Percentiles rank a stretch among this genome's conserved stretches.
These are phyloP conservation scores for Drosophila triauraria DNA, from an alignment of 1,140 invertebrate species.

Conservation along the genomic window DNA sequence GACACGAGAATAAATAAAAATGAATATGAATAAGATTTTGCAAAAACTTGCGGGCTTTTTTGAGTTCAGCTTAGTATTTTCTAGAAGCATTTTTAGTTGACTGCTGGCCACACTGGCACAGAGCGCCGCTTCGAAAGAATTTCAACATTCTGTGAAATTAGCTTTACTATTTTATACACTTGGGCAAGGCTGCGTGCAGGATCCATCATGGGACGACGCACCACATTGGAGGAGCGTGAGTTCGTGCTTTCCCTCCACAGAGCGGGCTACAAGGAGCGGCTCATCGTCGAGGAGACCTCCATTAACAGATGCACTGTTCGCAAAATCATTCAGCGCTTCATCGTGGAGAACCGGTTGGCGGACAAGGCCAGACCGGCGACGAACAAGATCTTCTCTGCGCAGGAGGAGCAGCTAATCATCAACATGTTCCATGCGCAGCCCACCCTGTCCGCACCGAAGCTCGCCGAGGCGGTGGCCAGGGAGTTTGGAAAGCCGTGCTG, in stretches of 20 bases:
- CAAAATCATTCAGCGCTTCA: constrained; percentile 10
- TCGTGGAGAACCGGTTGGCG: background rate
- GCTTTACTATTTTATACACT: background rate
- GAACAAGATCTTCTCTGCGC: background rate
- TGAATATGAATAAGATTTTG: background rate
- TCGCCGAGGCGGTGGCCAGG: background rate
- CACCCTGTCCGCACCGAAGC: constrained; percentile 9
- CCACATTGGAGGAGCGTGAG: constrained; percentile 5
- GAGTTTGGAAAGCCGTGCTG: constrained; percentile 4
- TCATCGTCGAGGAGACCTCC: background rate
- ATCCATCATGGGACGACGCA: constrained; percentile 1
- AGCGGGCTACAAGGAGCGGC: constrained; percentile 1
- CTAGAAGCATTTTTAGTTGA: too few relatives aligned
- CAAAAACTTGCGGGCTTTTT: background rate
- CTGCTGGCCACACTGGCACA: constrained; percentile 1
- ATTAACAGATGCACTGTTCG: constrained; percentile 8
- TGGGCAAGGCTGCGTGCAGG: background rate
- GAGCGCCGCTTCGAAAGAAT: constrained; percentile 14
- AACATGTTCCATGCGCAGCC: constrained; percentile 7
- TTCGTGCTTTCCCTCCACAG: constrained; percentile 1
- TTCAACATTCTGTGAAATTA: constrained; percentile 9
- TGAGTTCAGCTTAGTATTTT: background rate
- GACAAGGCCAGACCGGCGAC: background rate
- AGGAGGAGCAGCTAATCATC: constrained; percentile 9
- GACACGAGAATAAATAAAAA: background rate